Evolutionary conservation across 2,797 vertebrate genomes (phyloP), one percentile per base, ranked within the genome.

Genomic region (Lepus oiostolus): DNA sequence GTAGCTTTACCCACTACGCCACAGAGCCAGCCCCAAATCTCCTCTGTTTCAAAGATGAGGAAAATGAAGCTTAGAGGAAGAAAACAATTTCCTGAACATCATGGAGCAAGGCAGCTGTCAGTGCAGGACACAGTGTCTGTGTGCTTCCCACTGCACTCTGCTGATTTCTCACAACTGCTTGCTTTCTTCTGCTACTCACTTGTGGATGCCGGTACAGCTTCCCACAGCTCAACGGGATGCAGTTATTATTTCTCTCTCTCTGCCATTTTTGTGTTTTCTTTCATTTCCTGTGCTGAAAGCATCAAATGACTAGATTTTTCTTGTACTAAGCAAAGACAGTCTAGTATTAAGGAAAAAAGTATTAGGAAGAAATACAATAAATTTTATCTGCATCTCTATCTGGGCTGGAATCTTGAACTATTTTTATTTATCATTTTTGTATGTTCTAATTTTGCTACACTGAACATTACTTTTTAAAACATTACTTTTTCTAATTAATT

Each of bases 191-290:
- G 71, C 24, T 77, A 74, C 32, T 91, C 82, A 12, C 26, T 92
- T 95, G 93, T 92, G 38, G 96, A 97, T 94, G 89, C 92, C 97
- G 97, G 90, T 95, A 96, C 84, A 85, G 86, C 93, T 96, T 97
- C 82, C 96, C 88, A 93, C 95, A 94, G 94, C 94, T 95, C 91
- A 85, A 7, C 17, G 90, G 94, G 91, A 42, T 88, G 65, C 42
- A 92, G 79, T 95, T 74, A 65, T 70, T 77, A 47, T 88, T 89
- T 90, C n/a, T 80, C 17, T 96, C 81, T 81, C 22, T 90, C 96
- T 97, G 96, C 93, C 75, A 93, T 92, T 89, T 96, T 90, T 93
- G 82, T 93, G 84, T 71, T 97, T 97, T 91, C 87, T 83, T 94
- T 91, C 80, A 96, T 93, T 95, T 97, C 50, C 88, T 94, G 70